These are phyloP conservation scores for Mesitornis unicolor DNA, from an alignment of 2,113 vertebrate species.

Conservation along the genomic window DNA sequence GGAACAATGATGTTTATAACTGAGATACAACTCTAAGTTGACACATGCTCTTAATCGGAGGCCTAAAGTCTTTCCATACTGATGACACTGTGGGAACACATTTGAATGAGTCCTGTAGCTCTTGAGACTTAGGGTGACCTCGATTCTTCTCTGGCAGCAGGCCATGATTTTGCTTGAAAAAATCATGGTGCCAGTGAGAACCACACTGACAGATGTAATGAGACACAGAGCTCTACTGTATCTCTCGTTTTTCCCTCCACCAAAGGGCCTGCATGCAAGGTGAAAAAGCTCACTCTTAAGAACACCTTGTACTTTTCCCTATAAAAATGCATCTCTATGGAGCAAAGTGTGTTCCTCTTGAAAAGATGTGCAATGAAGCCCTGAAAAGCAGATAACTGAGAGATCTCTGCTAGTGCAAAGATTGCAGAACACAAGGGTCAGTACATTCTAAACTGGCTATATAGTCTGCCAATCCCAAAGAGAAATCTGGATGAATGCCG, in stretches of 20 bases:
- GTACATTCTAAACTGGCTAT: background rate
- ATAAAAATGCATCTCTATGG: background rate
- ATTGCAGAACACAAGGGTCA: rapidly evolving
- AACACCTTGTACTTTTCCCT: background rate
- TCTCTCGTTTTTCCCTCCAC: background rate
- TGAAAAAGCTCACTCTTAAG: background rate
- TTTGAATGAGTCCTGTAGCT: background rate
- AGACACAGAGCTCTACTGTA: background rate
- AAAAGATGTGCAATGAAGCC: background rate
- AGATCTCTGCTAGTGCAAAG: background rate
- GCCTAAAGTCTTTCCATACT: background rate
- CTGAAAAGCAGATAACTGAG: background rate
- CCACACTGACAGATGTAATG: background rate
- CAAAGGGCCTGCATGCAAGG: background rate
- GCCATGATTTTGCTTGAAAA: background rate
- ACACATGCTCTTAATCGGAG: background rate
- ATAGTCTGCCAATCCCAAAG: background rate
- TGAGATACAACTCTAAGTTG: background rate
- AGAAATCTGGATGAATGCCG: background rate
- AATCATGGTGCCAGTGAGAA: background rate
- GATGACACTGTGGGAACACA: background rate
- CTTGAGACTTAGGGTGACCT: background rate
- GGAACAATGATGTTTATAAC: background rate
- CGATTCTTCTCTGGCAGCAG: background rate
- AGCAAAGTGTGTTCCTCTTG: background rate